Evolutionary conservation across 2,113 vertebrate genomes (phyloP), one percentile per base, ranked within the genome.

Genomic region (Larimichthys polyactis): DNA sequence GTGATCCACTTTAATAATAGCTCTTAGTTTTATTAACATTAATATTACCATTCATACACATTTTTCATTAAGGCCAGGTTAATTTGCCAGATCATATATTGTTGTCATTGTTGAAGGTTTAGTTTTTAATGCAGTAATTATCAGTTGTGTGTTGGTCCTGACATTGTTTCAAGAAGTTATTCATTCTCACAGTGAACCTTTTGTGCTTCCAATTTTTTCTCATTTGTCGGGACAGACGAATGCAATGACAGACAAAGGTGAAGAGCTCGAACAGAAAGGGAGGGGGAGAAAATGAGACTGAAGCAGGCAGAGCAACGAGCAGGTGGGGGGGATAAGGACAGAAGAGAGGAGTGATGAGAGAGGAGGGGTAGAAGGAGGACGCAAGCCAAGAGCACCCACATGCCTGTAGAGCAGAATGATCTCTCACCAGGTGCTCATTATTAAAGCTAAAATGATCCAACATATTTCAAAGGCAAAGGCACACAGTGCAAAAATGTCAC

Each of bases 401-500:
- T 72, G 77, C 62, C 71, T 51, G 57, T 62, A 63, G 52, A 71
- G 36, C 44, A 59, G 77, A 59, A 24, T 40, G 48, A 81, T 59
- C 12, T 78, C 55, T 66, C 43, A 67, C 43, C 49, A 73, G 57
- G 44, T 44, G 71, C 55, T 58, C 15, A 29, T 67, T 68, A 20
- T 29, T 71, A 16, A 15, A 48, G 16, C 73, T 59, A 6, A 82
- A 79, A 58, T 20, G 51, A 57, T 84, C 59, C 17, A 29, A 48
- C 63, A 17, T n/a, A 51, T 59, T 71, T 32, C 51, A 36, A 19
- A 60, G 5, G 5, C 20, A 40, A 36, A 62, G 68, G 55, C 60
- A 62, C 10, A 60, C 49, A 54, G 51, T 60, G 70, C 57, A 72
- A 32, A 80, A 83, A 79, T 81, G 68, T 58, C 78, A 54, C 44